Conservation (phyloP, 2,888 invertebrate species). For the Augochlorella aurata region DNA sequence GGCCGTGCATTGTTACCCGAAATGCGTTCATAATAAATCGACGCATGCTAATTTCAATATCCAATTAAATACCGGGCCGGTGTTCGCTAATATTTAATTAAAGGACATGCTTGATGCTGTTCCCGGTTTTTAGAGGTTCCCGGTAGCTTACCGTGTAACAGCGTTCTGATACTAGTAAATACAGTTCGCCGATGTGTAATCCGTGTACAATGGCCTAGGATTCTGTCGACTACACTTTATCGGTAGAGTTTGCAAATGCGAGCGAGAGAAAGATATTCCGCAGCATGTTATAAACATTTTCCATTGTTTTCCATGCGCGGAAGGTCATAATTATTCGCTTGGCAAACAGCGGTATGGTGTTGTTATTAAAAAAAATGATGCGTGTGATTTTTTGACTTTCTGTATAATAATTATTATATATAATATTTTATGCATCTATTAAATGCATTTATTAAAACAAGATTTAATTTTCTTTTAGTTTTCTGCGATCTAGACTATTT, state of each 20-base stretch:
- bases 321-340: too few relatives aligned
- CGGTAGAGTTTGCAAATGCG: neutral
- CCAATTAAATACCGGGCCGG: constrained; percentile 9
- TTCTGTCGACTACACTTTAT: neutral
- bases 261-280: neutral
- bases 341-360: too few relatives aligned
- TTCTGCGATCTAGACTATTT: too few relatives aligned
- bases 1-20: neutral
- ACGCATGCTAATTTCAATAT: constrained; percentile 28
- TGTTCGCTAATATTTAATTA: constrained; percentile 25
- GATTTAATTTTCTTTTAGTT: too few relatives aligned
- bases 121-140: neutral
- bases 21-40: constrained; percentile 26
- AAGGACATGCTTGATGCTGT: neutral
- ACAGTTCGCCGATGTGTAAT: neutral
- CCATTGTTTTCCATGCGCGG: too few relatives aligned
- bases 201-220: neutral
- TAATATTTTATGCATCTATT: too few relatives aligned
- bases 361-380: too few relatives aligned
- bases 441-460: too few relatives aligned
- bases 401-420: too few relatives aligned
- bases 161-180: neutral
- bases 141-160: too few relatives aligned
- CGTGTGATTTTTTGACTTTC: too few relatives aligned
- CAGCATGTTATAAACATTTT: neutral